A percentile compares a stretch with the other conserved stretches of the same genome.
Conservation (phyloP, 2,797 vertebrate species). For the Micrastur ruficollis region DNA sequence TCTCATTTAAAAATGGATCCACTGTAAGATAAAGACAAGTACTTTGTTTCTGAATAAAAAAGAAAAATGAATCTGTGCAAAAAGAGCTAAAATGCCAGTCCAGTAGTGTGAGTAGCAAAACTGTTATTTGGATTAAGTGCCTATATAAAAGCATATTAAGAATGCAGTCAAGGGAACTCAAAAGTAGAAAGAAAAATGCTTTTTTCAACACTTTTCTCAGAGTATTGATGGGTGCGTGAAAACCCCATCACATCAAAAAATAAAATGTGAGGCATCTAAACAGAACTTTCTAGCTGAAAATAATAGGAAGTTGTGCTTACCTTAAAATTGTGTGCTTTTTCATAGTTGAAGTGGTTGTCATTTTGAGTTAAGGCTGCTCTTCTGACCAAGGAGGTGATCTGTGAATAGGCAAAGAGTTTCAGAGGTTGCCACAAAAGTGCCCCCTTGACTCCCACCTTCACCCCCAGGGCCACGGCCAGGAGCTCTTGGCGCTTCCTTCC, state of each 20-base stretch:
- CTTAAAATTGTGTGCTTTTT: conserved; percentile 99
- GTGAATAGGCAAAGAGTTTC: conserved; percentile 95
- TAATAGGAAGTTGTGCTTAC: conserved; percentile 73
- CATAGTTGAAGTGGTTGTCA: conserved; percentile 92
- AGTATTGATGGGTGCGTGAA: background rate
- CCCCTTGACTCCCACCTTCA: conserved; percentile 88
- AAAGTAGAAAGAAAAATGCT: background rate
- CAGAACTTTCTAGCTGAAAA: background rate
- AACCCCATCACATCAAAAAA: background rate
- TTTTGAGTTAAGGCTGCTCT: conserved; percentile 89
- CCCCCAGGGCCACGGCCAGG: conserved; percentile 89
- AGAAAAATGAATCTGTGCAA: background rate
- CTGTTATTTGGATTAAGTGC: background rate
- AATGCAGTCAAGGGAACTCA: background rate
- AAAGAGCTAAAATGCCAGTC: background rate
- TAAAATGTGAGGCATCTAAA: background rate
- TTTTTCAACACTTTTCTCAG: background rate
- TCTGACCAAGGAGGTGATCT: conserved; percentile 92
- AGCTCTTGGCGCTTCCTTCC: conserved; percentile 90
- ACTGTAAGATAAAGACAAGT: background rate
- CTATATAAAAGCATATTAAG: background rate
- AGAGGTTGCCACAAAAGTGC: conserved; percentile 92
- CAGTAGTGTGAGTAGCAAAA: background rate
- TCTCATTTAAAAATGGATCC: background rate
- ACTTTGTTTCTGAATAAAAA: background rate